These are phyloP conservation scores for Pelecanus crispus DNA, from an alignment of 2,113 vertebrate genomes.

Conservation along the genomic window DNA sequence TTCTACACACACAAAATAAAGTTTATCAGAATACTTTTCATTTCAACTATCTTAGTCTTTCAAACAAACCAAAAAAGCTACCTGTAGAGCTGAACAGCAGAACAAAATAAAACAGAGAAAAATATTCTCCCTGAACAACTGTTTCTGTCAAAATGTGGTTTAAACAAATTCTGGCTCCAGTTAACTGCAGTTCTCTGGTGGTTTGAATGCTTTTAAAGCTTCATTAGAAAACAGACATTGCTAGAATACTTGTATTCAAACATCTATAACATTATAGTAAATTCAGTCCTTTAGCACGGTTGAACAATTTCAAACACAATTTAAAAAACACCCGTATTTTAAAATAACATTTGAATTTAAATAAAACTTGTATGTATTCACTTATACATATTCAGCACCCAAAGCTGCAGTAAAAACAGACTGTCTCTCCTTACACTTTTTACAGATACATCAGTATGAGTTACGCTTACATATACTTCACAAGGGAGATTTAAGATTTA, in stretches of 20 bases:
- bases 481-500: background rate
- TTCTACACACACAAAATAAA: background rate
- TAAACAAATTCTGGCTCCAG: slow-evolving; percentile 25
- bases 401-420: background rate
- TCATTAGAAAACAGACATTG: background rate
- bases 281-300: background rate
- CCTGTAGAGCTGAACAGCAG: background rate
- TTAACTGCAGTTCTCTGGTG: slow-evolving; percentile 30
- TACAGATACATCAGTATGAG: background rate
- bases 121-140: background rate
- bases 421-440: background rate
- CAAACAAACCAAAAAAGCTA: background rate
- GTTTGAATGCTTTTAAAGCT: slow-evolving; percentile 41
- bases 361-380: background rate
- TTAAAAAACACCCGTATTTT: background rate
- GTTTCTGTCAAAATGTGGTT: slow-evolving; percentile 16
- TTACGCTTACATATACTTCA: background rate
- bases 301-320: background rate
- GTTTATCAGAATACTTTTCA: background rate
- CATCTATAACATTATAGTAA: background rate
- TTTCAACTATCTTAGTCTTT: background rate
- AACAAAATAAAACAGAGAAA: background rate
- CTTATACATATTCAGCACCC: background rate
- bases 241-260: slow-evolving; percentile 11
- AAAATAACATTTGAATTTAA: slow-evolving; percentile 27